A percentile compares a stretch with the other conserved stretches of the same genome.
Evolutionary conservation across 2,888 invertebrate species (phyloP).

Genomic region (Yponomeuta cagnagella): DNA sequence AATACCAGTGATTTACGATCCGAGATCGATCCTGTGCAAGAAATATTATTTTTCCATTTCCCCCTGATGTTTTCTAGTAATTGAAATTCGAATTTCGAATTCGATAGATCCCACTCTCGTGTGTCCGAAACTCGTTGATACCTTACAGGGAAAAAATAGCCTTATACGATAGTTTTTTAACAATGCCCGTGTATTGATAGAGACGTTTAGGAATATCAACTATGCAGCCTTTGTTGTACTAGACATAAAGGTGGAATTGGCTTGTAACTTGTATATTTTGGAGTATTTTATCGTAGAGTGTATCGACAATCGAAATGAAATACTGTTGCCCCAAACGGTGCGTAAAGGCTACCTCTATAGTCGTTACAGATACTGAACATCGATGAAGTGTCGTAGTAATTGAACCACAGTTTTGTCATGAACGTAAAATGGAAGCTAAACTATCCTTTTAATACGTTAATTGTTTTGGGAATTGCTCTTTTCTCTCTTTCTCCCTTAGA

Average conservation of each 20-base stretch:
- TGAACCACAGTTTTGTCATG: not conserved
- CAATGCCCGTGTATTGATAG: not conserved
- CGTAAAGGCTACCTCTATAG: not conserved
- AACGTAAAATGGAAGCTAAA: not conserved
- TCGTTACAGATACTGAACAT: not conserved
- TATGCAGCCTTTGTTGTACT: not conserved
- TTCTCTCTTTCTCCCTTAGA: too few relatives aligned
- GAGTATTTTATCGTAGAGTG: not conserved
- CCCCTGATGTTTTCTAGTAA: not conserved
- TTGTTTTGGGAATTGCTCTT: too few relatives aligned
- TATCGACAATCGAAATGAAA: slow-evolving; percentile 10
- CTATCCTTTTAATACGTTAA: too few relatives aligned
- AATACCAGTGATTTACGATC: not conserved
- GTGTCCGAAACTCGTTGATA: not conserved
- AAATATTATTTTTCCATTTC: slow-evolving; percentile 2
- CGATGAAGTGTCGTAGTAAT: not conserved
- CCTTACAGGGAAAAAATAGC: not conserved
- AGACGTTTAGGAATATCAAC: not conserved
- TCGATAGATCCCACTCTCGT: not conserved
- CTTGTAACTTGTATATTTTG: not conserved
- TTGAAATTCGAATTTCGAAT: not conserved
- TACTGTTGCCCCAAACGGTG: not conserved
- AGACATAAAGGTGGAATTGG: not conserved
- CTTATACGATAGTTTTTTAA: not conserved
- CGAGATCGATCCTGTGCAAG: not conserved